A percentile compares a stretch with the other conserved stretches of the same genome.
Evolutionary conservation across 2,797 vertebrate species (phyloP).

Genomic region (Rhinella marina): DNA sequence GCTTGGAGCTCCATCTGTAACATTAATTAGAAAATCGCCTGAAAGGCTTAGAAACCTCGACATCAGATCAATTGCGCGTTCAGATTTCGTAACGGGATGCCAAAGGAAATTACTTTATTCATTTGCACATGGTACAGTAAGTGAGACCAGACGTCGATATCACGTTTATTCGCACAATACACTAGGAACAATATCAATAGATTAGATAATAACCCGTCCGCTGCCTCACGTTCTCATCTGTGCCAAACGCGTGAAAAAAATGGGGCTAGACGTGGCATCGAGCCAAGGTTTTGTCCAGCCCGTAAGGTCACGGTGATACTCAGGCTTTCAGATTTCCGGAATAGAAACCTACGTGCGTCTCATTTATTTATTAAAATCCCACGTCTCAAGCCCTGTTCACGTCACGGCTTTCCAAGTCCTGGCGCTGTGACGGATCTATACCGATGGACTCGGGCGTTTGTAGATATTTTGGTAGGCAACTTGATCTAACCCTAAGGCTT

Average conservation of each 20-base stretch:
- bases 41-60: not conserved
- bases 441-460: no score
- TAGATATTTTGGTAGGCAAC: no score
- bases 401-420: no score
- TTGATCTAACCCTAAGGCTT: no score
- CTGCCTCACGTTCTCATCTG: not conserved
- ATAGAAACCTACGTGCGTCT: not conserved
- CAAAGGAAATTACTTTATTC: constrained; percentile 10
- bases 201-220: not conserved
- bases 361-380: not conserved
- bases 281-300: not conserved
- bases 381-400: no score
- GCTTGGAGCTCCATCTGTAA: constrained; percentile 44
- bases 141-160: not conserved
- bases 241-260: not conserved
- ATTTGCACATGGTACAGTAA: not conserved
- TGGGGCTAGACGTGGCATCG: not conserved
- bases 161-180: not conserved
- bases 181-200: not conserved
- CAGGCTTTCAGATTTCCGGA: no score
- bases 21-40: constrained; percentile 20
- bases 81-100: constrained; percentile 5
- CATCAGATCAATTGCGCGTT: constrained; percentile 22
- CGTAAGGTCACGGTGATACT: no score
- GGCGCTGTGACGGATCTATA: no score